Evolutionary conservation across 2,888 invertebrate genomes (phyloP), one percentile per base, ranked within the genome.

Genomic region (Hirtodrosophila confusa): DNA sequence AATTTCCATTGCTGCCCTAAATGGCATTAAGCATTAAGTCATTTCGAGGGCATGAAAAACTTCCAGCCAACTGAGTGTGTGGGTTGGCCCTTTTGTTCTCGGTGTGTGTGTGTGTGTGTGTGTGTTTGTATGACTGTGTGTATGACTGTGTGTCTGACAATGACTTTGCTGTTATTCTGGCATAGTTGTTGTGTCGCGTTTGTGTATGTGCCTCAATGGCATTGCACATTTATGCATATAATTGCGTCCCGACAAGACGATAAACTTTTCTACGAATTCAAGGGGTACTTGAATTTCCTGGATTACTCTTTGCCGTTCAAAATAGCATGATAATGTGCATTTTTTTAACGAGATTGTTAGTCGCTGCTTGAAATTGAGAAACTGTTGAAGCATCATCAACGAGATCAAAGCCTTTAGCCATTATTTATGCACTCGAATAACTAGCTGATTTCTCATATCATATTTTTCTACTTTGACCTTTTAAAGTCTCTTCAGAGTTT

Each of bases 11-110:
- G 69, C 65, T 58, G 65, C 65, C 69, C 78, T 69, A 87, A 82
- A 87, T 78, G 86, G 77, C 85, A 84, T 80, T 84, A 86, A 79
- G 88, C 66, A 85, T 87, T 82, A 78, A 85, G 86, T 85, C 88
- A 80, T 85, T 74, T 71, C 53, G 58, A 55, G 67, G 77, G 61
- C 58, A 47, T 55, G 66, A 50, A 69, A 78, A 79, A 83, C 70
- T 70, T 75, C 44, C 64, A 61, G 53, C 54, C 51, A 72, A 47
- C 29, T 39, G 31, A 43, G 40, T 65, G 65, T 58, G 40, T 65
- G 5, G 5, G 7, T 49, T 58, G 50, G 24, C 41, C 44, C 35
- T 70, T 57, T 78, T 58, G 70, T 29, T 49, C 23, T 36, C 11
- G 36, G 12, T 41, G 33, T 39, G 24, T 33, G 29, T 24, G 24